These are phyloP conservation scores for Mechanitis mazaeus DNA, from an alignment of 2,888 invertebrate genomes.

Conservation along the genomic window DNA sequence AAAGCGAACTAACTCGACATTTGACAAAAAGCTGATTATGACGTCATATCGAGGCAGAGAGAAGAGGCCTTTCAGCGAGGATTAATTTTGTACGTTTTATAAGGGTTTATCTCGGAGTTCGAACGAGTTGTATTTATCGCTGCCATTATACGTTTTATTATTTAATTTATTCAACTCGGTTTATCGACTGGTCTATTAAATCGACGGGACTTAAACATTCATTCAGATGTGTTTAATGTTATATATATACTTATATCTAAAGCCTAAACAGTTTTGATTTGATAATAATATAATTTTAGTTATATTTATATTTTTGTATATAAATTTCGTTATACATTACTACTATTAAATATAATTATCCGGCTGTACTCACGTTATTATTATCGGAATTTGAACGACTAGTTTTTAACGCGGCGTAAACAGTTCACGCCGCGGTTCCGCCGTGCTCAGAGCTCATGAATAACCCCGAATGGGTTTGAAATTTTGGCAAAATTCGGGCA, in stretches of 20 bases:
- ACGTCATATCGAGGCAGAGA: conserved; percentile 52
- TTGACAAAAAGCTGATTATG: conserved; percentile 77
- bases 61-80: conserved; percentile 66
- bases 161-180: conserved; percentile 75
- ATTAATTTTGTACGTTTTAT: conserved; percentile 74
- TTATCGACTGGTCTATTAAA: conserved; percentile 74
- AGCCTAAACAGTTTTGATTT: conserved; percentile 2
- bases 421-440: too few relatives aligned
- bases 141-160: conserved; percentile 74
- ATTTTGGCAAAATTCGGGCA: too few relatives aligned
- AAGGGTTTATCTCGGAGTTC: conserved; percentile 71
- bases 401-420: too few relatives aligned
- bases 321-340: background rate
- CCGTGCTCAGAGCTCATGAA: too few relatives aligned
- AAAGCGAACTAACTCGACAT: conserved; percentile 66
- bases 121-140: conserved; percentile 73
- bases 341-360: too few relatives aligned
- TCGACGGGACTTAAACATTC: conserved; percentile 64
- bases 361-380: too few relatives aligned
- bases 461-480: too few relatives aligned
- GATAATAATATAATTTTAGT: background rate
- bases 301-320: background rate
- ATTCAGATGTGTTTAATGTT: conserved; percentile 16
- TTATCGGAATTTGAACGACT: too few relatives aligned
- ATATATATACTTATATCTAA: conserved; percentile 16